These are phyloP conservation scores for Chamaea fasciata DNA, from an alignment of 2,113 vertebrate species.

Conservation along the genomic window DNA sequence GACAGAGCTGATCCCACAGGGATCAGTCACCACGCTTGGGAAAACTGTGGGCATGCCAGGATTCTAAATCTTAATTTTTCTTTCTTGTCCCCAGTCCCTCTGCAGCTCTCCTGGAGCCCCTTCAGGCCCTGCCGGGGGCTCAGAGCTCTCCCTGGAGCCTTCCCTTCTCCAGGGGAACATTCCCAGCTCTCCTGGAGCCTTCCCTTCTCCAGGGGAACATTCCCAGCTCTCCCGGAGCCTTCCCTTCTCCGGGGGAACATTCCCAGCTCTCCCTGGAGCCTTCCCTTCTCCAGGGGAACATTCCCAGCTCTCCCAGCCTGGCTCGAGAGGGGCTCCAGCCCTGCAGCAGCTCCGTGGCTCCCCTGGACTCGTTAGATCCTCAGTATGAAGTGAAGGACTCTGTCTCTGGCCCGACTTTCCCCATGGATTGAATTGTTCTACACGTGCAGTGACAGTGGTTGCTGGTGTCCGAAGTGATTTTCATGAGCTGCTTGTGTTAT, in stretches of 20 bases:
- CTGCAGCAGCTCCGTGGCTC: neutral
- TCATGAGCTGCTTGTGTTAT: constrained; percentile 56
- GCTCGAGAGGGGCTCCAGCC: neutral
- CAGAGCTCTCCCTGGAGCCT: too few relatives aligned
- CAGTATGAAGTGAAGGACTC: neutral
- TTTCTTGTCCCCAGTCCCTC: neutral
- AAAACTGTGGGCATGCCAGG: rapidly evolving
- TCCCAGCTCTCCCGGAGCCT: too few relatives aligned
- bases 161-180: too few relatives aligned
- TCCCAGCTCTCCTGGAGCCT: too few relatives aligned
- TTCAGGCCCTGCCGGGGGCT: rapidly evolving
- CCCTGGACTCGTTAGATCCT: neutral
- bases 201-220: too few relatives aligned
- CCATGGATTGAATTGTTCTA: neutral
- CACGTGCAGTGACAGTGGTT: neutral
- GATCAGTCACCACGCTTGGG: neutral
- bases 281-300: neutral
- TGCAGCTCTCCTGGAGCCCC: neutral
- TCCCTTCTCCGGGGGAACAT: too few relatives aligned
- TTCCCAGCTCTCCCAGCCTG: neutral
- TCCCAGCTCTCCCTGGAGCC: neutral
- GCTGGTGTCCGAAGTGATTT: constrained; percentile 72
- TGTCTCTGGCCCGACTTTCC: neutral
- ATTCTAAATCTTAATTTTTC: neutral
- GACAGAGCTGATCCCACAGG: neutral